Base-by-base conservation (phyloP, 2,888 invertebrate species). In the Eueremaeus valkanovi region DNA sequence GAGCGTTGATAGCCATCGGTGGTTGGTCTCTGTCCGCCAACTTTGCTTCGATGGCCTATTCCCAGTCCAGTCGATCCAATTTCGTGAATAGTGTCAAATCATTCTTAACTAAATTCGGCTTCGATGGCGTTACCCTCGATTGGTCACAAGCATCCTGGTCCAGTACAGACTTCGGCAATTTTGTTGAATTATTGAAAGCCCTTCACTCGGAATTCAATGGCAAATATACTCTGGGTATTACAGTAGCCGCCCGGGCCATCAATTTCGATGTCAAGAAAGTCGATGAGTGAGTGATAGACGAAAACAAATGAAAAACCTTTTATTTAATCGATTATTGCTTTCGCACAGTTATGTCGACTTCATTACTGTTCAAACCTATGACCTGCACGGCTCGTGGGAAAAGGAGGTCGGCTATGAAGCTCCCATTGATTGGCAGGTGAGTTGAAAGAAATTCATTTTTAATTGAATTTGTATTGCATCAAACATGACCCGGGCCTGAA, bases 91-190 rank as follows among this genome's bases (percentile, higher is more conserved):
- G 40, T 68, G 45, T 68, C 49, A 58, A 63, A 8, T 11, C 6
- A 27, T 31, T 72, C 33, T 11, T 72, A 5, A n/a, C 3, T 5
- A 9, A 16, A 27, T 49, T 68, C n/a, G 31, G 31, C 8, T 66
- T 73, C 45, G 73, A 73, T 49, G 73, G 73, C 13, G 27, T 73
- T 8, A 73, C 42, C 13, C 18, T 73, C 63, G 73, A 73, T 63
- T 73, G 73, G 73, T 16, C 21, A 11, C 8, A n/a, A n/a, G 49
- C 8, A 31, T n/a, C 33, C 8, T 61, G 55, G 55, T 13, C 16
- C 18, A 16, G 16, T 1, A 18, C 0, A 3, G 73, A 73, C 27
- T 36, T 45, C 24, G 31, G 21, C 0, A 21, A 63, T 11, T 66
- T 66, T 29, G 31, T 66, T n/a, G n/a, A 51, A 31, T 31, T 73